Evolutionary conservation across 2,113 vertebrate species (phyloP).

Genomic region (Amazona guildingii): DNA sequence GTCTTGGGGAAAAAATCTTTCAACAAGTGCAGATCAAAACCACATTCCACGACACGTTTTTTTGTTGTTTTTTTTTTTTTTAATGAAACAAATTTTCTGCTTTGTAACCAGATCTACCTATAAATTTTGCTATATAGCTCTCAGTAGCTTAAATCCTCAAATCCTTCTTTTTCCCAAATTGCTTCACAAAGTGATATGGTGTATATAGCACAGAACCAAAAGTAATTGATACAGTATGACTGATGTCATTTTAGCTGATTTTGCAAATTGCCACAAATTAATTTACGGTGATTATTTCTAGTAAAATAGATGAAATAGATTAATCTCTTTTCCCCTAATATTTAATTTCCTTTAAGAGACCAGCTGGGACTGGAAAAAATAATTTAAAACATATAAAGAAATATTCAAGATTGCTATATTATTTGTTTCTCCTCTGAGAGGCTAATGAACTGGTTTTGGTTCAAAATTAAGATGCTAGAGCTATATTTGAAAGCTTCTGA

Average conservation of each 20-base stretch:
- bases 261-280: not conserved
- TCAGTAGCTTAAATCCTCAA: not conserved
- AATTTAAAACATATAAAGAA: not conserved
- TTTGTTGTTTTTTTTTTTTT: not conserved
- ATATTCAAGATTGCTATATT: not conserved
- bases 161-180: not conserved
- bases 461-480: not conserved
- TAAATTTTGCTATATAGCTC: not conserved
- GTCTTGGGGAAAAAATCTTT: not conserved
- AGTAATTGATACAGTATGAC: not conserved
- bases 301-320: conserved; percentile 15
- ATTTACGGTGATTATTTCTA: not conserved
- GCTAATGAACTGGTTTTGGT: not conserved
- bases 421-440: not conserved
- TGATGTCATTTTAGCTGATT: conserved; percentile 5
- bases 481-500: not conserved
- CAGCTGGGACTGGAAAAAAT: not conserved
- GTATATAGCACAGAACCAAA: not conserved
- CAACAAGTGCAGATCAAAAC: not conserved
- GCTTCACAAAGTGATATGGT: not conserved
- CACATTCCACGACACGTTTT: not conserved
- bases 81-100: not conserved
- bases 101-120: not conserved
- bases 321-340: not conserved
- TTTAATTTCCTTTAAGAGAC: conserved; percentile 1